Evolutionary conservation across 1,140 invertebrate genomes (phyloP), one percentile per base, ranked within the genome.

Genomic region (Drosophila pandora): DNA sequence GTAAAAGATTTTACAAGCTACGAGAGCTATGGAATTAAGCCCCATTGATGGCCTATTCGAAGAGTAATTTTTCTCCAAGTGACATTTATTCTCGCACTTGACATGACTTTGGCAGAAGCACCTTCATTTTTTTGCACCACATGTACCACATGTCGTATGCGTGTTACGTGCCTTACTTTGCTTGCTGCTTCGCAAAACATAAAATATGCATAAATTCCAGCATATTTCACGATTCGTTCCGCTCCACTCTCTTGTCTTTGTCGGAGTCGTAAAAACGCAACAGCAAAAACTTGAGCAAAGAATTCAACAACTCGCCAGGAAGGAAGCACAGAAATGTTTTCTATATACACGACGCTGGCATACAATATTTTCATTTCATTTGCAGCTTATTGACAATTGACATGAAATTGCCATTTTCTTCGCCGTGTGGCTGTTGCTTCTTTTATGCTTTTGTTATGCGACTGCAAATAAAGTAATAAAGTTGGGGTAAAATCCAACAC

Each of bases 301-400:
- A 74, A 76, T 71, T 72, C 67, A 77, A 75, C 43, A 47, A 43
- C 41, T 43, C 17, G 41, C 3, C n/a, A 43, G 41, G 41, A 43
- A 43, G 41, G 13, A 43, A 43, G 41, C 75, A 79, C 60, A 76
- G 69, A 83, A 87, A 79, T 76, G 60, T 64, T 74, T 71, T 61
- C 54, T 62, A 73, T 60, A 83, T 65, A 45, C 13, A 41, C 39
- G 39, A 41, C 39, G 12, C 41, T 43, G 6, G 43, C 10, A 22
- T 47, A 87, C 75, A 90, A 90, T 90, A 90, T 90, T 90, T 90
- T 90, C 79, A 90, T 90, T 90, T 90, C 88, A 90, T 90, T 90
- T 90, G 88, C 88, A 90, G 82, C 87, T 90, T 90, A 90, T 90
- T 90, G 88, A 90, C 82, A 90, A 90, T 90, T 90, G 88, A 90